Evolutionary conservation across 2,797 vertebrate species (phyloP), one percentile per base, ranked within the genome.

Genomic region (Coregonus suidteri): DNA sequence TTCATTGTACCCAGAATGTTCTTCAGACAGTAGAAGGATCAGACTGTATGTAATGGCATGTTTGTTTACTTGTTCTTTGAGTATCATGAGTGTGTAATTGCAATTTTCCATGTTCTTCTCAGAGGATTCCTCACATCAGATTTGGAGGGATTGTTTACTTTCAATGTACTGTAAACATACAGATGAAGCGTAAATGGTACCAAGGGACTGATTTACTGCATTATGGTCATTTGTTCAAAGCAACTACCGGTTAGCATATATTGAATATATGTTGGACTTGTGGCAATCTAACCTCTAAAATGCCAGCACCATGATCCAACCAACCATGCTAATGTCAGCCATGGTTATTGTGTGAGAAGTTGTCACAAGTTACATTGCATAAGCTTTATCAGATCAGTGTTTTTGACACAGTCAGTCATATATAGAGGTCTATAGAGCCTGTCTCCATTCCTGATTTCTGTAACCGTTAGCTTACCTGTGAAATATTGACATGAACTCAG

Each of bases 61-160:
- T 25, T 25, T 25, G 25, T 88, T 86, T 83, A 67, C 75, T 72
- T 80, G 62, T 73, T 82, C 18, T 13, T 25, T 34, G 4, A 34
- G 16, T 83, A 56, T 81, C 86, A 81, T 73, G 62, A 47, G 41
- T 73, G 71, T 67, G 31, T 81, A 86, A 80, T 86, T 53, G 30
- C 31, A 73, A 77, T 82, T 85, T 86, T 73, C 7, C 7, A 11
- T 47, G 41, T 47, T 47, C 41, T 47, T 47, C 41, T 47, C 41
- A 47, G 9, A 47, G 11, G 41, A 47, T 47, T 47, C 41, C 41
- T 47, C 41, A 47, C 41, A 47, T 47, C 9, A 59, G 73, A 68
- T 41, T 62, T 52, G 11, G 9, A 37, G 69, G 0, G 1, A 74
- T 64, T 83, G 78, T 87, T 88, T 84, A 82, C 76, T 79, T 86